Evolutionary conservation across 2,888 invertebrate genomes (phyloP).

Genomic region (Eristalinus sepulchralis): DNA sequence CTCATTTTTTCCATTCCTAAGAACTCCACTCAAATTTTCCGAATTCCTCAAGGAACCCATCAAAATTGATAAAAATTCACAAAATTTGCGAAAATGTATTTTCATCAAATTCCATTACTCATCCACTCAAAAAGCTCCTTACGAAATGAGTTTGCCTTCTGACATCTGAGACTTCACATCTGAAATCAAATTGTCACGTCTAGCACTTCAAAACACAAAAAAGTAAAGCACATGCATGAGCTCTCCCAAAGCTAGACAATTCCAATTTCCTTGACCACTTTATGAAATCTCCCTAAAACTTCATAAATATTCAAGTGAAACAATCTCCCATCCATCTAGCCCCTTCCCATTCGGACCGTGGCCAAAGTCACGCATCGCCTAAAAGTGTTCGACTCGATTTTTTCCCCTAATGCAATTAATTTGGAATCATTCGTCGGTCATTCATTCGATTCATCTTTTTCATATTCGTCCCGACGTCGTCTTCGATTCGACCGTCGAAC

Average conservation of each 20-base stretch:
- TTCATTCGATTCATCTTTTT: slow-evolving; percentile 43
- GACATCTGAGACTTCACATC: neutral
- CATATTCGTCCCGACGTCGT: slow-evolving; percentile 10
- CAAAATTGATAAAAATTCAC: too few species aligned
- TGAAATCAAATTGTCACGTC: neutral
- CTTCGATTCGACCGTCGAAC: neutral
- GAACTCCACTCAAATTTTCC: too few species aligned
- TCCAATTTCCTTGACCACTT: neutral
- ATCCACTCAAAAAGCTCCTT: neutral
- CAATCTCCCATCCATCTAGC: neutral
- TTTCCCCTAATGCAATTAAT: slow-evolving; percentile 51
- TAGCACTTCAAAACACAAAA: neutral
- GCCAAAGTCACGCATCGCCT: slow-evolving; percentile 36
- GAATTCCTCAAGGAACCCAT: too few species aligned
- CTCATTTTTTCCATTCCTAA: too few species aligned
- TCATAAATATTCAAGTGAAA: neutral
- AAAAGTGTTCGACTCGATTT: slow-evolving; percentile 35
- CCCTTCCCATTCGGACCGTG: neutral
- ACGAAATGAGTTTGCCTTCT: neutral
- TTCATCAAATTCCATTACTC: neutral
- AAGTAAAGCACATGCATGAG: neutral
- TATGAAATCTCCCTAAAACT: neutral
- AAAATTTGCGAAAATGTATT: too few species aligned
- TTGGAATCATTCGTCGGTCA: slow-evolving; percentile 44
- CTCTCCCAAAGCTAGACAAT: neutral